Base-by-base conservation (phyloP, 2,888 invertebrate species). In the Amiota mariae region DNA sequence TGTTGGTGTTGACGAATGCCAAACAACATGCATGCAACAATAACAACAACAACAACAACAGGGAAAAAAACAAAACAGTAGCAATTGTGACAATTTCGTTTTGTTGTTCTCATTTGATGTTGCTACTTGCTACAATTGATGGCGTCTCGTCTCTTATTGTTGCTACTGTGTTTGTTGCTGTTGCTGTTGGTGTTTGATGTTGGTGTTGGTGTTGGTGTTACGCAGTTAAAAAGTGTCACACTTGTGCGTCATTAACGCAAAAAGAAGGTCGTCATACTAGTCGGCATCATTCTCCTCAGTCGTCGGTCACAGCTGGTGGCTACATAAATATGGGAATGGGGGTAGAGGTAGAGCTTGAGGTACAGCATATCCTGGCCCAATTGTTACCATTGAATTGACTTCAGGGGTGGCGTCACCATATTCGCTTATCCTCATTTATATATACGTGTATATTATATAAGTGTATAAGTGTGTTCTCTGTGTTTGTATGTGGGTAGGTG, bases 191-290 rank as follows among this genome's bases (percentile, higher is more conserved):
- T 59, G 18, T 4, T 15, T 59, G 15, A 11, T 59, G 10, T 71
- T 71, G 12, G 18, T 71, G 12, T 59, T 71, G 59, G 57, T 57
- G 70, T 71, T 61, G 68, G n/a, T 64, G 66, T 70, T 24, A 48
- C 70, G 70, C 71, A 78, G 75, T 59, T 67, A 66, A 73, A 81
- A 84, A 84, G 84, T 87, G 88, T 84, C 86, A 87, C 88, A 87
- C 87, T 87, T 85, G 87, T 87, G 87, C 84, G 83, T 86, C 81
- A 87, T 87, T 87, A 88, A 87, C 77, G 74, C 85, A 81, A 82
- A 80, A 82, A 59, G 59, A 59, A 59, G 59, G 59, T 59, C 71
- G 36, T 36, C 36, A 36, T 36, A 36, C 36, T 36, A 36, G 36
- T 36, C 36, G 8, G 36, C 36, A 36, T 36, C 36, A 36, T 36